A percentile compares a stretch with the other conserved stretches of the same genome.
Conservation (phyloP, 2,113 vertebrate genomes). For the Sinosuthora webbiana region DNA sequence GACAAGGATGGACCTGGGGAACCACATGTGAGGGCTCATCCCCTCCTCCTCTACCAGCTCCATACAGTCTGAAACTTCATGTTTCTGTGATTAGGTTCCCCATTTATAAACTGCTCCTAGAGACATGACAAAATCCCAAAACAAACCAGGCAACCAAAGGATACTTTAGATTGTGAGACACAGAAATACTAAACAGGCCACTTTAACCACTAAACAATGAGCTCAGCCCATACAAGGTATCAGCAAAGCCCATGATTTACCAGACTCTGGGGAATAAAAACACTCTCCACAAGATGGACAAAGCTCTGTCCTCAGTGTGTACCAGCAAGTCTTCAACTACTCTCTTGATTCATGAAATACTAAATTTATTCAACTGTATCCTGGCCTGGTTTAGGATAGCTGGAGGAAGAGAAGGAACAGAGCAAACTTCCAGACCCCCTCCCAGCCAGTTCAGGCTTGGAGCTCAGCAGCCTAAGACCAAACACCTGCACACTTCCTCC, state of each 20-base stretch:
- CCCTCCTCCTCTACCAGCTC: background rate
- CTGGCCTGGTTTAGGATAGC: background rate
- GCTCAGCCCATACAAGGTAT: background rate
- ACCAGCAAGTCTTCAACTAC: background rate
- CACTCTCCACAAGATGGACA: rapidly evolving
- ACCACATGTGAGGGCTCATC: background rate
- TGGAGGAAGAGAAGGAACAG: background rate
- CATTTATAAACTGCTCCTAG: background rate
- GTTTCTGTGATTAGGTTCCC: background rate
- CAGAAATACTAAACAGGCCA: background rate
- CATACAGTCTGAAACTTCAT: background rate
- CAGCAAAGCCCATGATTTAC: background rate
- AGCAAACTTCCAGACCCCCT: background rate
- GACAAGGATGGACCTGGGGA: background rate
- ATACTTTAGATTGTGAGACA: background rate
- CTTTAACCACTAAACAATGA: background rate
- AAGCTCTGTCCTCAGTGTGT: rapidly evolving
- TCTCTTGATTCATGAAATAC: background rate
- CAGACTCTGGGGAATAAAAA: background rate
- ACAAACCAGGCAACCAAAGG: background rate
- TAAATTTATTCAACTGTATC: background rate
- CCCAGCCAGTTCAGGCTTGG: background rate
- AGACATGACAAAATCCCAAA: background rate
- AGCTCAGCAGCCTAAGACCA: background rate
- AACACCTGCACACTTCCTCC: background rate